Percentiles rank a stretch among this genome's conserved stretches.
Evolutionary conservation across 2,888 invertebrate species (phyloP).

Genomic region (Omphaloscelis lunosa): DNA sequence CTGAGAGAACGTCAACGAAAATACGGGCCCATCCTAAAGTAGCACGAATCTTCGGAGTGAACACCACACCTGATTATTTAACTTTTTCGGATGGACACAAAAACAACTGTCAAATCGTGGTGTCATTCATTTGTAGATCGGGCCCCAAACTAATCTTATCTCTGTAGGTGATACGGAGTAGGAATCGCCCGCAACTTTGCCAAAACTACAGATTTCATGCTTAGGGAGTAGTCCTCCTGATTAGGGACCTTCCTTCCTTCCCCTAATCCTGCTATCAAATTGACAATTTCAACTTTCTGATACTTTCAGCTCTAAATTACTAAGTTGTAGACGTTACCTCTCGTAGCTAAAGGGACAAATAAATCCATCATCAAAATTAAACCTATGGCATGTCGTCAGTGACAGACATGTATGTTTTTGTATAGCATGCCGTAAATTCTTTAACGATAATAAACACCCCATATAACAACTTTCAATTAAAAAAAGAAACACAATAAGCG

Average conservation of each 20-base stretch:
- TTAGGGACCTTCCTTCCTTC: not conserved
- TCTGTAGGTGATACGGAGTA: too few species aligned
- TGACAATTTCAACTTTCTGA: not conserved
- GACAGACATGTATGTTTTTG: conserved; percentile 54
- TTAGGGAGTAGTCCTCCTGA: too few species aligned
- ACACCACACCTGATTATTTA: too few species aligned
- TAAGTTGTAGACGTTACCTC: conserved; percentile 1
- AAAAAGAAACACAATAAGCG: conserved; percentile 18
- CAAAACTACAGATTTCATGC: too few species aligned
- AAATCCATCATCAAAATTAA: conserved; percentile 50
- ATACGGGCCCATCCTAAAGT: too few species aligned
- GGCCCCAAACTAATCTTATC: too few species aligned
- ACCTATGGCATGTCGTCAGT: conserved; percentile 26
- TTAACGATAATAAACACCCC: conserved; percentile 53
- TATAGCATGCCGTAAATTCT: conserved; percentile 55
- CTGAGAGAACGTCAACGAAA: too few species aligned
- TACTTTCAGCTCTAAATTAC: not conserved
- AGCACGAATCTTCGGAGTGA: too few species aligned
- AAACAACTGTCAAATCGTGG: too few species aligned
- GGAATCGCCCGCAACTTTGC: too few species aligned
- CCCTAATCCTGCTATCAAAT: not conserved
- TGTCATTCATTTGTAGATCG: too few species aligned
- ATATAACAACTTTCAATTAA: conserved; percentile 21
- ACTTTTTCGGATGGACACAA: too few species aligned
- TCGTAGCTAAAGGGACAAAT: not conserved